These are phyloP conservation scores for Empidonax traillii DNA, from an alignment of 2,113 vertebrate species.

Conservation along the genomic window DNA sequence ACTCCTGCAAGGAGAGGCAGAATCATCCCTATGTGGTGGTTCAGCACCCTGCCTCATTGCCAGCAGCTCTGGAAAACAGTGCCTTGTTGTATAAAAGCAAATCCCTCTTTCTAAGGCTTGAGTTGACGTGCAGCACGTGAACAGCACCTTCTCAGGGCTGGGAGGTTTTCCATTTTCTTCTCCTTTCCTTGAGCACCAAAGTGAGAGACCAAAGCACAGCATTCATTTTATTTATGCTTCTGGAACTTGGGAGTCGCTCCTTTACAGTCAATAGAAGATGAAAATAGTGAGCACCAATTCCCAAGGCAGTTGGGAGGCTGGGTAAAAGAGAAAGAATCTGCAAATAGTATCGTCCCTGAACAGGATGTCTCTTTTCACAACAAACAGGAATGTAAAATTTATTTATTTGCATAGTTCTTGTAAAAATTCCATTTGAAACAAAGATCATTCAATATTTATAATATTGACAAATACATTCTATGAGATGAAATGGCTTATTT, in stretches of 20 bases:
- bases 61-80: fast-evolving
- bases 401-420: neutral
- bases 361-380: neutral
- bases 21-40: fast-evolving
- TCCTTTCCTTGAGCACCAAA: neutral
- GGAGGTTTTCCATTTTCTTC: neutral
- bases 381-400: neutral
- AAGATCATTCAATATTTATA: neutral
- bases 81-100: neutral
- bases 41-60: neutral
- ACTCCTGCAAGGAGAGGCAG: neutral
- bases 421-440: neutral
- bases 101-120: neutral
- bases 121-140: neutral
- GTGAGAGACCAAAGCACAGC: neutral
- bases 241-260: neutral
- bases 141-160: neutral
- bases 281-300: neutral
- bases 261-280: neutral
- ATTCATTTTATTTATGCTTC: neutral
- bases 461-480: neutral
- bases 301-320: neutral
- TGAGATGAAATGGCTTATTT: neutral
- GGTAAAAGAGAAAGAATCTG: neutral
- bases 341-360: neutral